Conservation (phyloP, 2,797 vertebrate genomes). For the Diplodus puntazzo region DNA sequence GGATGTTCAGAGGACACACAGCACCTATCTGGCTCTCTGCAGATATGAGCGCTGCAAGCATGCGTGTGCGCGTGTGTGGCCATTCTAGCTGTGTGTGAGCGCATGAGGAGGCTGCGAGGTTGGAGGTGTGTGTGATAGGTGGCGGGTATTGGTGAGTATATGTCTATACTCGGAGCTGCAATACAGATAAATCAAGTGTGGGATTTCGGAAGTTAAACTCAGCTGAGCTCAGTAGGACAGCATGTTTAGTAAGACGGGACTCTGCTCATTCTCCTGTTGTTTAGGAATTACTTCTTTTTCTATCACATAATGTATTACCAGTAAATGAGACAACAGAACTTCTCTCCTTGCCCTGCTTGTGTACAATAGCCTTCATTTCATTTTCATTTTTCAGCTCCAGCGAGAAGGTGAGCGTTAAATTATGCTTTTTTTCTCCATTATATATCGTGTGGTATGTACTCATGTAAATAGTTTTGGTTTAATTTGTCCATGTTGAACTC, state of each 20-base stretch:
- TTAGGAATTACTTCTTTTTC: constrained; percentile 13
- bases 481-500: background rate
- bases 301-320: constrained; percentile 4
- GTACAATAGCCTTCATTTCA: background rate
- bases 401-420: background rate
- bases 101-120: no score
- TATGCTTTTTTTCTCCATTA: background rate
- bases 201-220: constrained; percentile 15
- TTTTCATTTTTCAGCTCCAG: background rate
- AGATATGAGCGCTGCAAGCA: constrained; percentile 82
- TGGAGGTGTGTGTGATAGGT: constrained; percentile 6
- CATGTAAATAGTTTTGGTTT: background rate
- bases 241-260: background rate
- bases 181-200: constrained; percentile 39
- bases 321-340: background rate
- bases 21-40: constrained; percentile 82
- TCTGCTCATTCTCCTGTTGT: constrained; percentile 2
- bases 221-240: background rate
- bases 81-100: background rate
- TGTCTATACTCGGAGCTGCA: constrained; percentile 21
- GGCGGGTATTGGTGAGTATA: background rate
- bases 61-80: constrained; percentile 10
- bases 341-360: background rate
- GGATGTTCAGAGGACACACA: constrained; percentile 86
- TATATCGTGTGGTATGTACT: background rate